These are phyloP conservation scores for Xyliphius kryptos DNA, from an alignment of 2,113 vertebrate species.

Conservation along the genomic window DNA sequence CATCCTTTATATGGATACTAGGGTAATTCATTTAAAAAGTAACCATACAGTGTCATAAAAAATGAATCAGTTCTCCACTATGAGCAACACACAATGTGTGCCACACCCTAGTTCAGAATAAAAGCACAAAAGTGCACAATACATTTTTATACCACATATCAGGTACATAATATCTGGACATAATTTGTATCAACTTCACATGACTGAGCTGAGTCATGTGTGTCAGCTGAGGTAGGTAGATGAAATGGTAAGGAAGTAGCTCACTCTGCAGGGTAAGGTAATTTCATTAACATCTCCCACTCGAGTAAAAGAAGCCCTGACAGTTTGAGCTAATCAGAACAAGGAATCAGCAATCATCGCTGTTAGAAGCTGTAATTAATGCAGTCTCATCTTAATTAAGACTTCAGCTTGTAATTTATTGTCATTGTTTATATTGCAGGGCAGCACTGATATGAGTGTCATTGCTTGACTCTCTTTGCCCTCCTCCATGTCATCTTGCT, in stretches of 20 bases:
- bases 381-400: slow-evolving; percentile 90
- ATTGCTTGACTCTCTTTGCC: slow-evolving; percentile 57
- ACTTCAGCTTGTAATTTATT: slow-evolving; percentile 82
- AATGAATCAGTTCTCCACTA: too few relatives aligned
- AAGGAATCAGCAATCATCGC: slow-evolving; percentile 79
- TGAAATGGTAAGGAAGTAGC: slow-evolving; percentile 23
- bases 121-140: too few relatives aligned
- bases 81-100: too few relatives aligned
- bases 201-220: neutral
- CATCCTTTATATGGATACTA: slow-evolving; percentile 14
- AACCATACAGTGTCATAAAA: too few relatives aligned
- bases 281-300: slow-evolving; percentile 40
- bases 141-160: slow-evolving; percentile 16
- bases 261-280: slow-evolving; percentile 36
- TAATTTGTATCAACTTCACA: slow-evolving; percentile 21
- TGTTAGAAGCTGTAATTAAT: slow-evolving; percentile 85
- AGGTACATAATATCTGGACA: slow-evolving; percentile 28
- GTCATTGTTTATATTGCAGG: slow-evolving; percentile 86
- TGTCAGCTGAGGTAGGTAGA: slow-evolving; percentile 13
- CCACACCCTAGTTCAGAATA: too few relatives aligned
- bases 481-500: slow-evolving; percentile 49
- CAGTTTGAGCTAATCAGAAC: slow-evolving; percentile 72
- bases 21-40: slow-evolving; percentile 18
- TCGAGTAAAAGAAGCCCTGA: slow-evolving; percentile 42
- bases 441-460: slow-evolving; percentile 74